Percentiles rank a stretch among this genome's conserved stretches.
Evolutionary conservation across 2,888 invertebrate species (phyloP).

Genomic region (Machimus rusticus): DNA sequence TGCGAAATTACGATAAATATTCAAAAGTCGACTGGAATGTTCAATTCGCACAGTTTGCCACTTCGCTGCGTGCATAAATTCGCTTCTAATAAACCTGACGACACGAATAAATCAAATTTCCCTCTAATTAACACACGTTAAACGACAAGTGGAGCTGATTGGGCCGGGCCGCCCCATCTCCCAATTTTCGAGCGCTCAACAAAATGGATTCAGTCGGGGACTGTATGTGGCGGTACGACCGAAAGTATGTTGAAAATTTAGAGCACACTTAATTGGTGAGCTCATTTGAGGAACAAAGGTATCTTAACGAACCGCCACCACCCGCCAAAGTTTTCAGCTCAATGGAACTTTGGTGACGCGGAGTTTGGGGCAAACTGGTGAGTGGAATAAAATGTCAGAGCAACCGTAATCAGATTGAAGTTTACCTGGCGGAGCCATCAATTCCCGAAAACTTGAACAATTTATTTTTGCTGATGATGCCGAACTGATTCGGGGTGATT

Average conservation of each 20-base stretch:
- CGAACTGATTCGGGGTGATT: neutral
- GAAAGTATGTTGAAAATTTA: conserved; percentile 10
- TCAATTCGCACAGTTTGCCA: neutral
- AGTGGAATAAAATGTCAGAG: neutral
- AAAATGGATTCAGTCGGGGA: neutral
- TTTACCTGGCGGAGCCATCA: neutral
- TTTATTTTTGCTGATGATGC: neutral
- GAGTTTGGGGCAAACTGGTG: neutral
- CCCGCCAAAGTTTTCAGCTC: neutral
- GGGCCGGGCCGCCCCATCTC: neutral
- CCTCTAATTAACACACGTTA: conserved; percentile 1
- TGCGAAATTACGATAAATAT: neutral
- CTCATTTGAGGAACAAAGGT: conserved; percentile 26
- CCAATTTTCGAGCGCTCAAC: neutral
- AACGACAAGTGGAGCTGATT: conserved; percentile 7
- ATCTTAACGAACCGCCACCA: conserved; percentile 17
- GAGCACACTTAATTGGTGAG: conserved; percentile 18
- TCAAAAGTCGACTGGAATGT: neutral
- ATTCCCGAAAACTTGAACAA: neutral
- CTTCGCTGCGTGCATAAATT: neutral
- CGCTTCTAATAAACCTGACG: neutral
- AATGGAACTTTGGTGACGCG: neutral
- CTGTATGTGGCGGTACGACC: neutral
- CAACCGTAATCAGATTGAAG: neutral
- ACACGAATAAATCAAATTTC: conserved; percentile 8